Evolutionary conservation across 2,113 vertebrate genomes (phyloP).

Genomic region (Laticauda laticaudata): DNA sequence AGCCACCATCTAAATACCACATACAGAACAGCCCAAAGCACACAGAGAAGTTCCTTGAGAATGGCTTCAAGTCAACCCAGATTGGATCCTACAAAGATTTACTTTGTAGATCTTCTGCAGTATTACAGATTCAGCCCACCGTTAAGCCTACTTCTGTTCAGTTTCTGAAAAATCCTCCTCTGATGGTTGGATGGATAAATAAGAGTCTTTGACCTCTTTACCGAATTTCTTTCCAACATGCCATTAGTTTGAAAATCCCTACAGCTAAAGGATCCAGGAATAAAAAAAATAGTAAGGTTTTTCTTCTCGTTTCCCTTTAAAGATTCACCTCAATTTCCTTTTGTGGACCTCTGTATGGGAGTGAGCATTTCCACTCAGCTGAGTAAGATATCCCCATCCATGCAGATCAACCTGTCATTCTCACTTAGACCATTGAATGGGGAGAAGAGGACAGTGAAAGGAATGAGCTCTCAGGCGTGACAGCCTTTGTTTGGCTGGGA

Average conservation of each 20-base stretch:
- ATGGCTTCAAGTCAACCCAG: too few relatives aligned
- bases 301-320: not conserved
- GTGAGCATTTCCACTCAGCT: not conserved
- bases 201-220: not conserved
- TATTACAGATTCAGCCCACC: not conserved
- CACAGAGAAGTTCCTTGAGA: too few relatives aligned
- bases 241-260: not conserved
- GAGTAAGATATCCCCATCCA: not conserved
- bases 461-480: not conserved
- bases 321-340: not conserved
- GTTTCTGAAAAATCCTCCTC: not conserved
- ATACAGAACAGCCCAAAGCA: too few relatives aligned
- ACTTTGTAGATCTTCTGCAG: not conserved
- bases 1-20: too few relatives aligned
- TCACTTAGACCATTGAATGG: not conserved
- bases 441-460: not conserved
- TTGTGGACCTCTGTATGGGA: not conserved
- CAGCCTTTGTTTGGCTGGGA: not conserved
- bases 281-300: not conserved
- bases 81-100: too few relatives aligned
- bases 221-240: not conserved
- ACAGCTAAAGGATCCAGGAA: not conserved
- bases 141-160: not conserved
- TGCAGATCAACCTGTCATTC: not conserved
- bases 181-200: not conserved